Evolutionary conservation across 2,797 vertebrate species (phyloP), one percentile per base, ranked within the genome.

Genomic region (Betta splendens): DNA sequence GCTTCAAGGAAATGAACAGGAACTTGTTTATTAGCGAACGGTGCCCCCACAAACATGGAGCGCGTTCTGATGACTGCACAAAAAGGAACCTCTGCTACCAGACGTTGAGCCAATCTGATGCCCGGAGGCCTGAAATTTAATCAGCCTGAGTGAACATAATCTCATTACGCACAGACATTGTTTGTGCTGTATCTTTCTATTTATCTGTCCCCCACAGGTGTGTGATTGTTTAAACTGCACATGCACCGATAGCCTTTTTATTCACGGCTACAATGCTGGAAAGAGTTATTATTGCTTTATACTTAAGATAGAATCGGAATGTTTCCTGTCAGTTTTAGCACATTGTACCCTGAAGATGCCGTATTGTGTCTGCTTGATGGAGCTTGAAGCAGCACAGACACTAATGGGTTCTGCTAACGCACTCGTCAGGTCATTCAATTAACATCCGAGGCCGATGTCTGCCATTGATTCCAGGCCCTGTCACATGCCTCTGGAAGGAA

Each of bases 361-460:
- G 58, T 37, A 67, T 68, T 22, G 13, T 29, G 13, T 71, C 62
- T 46, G 9, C 11, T 16, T 52, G 63, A 56, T 64, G 48, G 32
- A 64, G 64, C 54, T 72, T 17, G 26, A 69, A 54, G 73, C 65
- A 43, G 66, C 53, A 60, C 55, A 20, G 63, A 69, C 72, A 56
- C 76, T 77, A 82, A 86, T 72, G 56, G 66, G 48, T 17, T 6
- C 5, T 20, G 17, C 40, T 65, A 79, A 75, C 71, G 78, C 53
- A 67, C 76, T 67, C 4, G 22, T 72, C 68, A 76, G 82, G 80
- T 81, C 83, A 88, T 86, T 87, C 63, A 76, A 87, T 88, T 85
- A 84, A 83, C 76, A 69, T 75, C 43, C 18, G 28, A 35, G 44
- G 70, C 68, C 80, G 66, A 75, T 77, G 61, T 70, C 66, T 75